phyloP scores from a whole-genome alignment of 1,140 invertebrate genomes.

The Scaptomyza graminum region DNA sequence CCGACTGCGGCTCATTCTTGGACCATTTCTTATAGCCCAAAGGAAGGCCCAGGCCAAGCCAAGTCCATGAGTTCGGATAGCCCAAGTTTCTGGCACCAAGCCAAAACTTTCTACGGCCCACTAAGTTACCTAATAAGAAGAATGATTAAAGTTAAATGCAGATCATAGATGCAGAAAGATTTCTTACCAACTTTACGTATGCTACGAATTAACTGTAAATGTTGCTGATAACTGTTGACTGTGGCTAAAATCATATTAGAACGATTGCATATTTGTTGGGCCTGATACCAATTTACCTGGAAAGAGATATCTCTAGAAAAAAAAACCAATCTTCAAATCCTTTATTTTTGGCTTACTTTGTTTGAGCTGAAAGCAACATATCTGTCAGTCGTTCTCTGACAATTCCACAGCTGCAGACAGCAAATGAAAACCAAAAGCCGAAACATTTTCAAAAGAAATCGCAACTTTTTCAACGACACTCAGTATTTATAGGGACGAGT shows the following conservation, averaged over 20 bases:
- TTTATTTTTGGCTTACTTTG: conserved; percentile 24
- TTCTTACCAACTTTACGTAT: conserved; percentile 35
- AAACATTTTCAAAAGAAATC: conserved; percentile 39
- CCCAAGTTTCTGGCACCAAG: conserved; percentile 54
- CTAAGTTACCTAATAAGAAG: conserved; percentile 10
- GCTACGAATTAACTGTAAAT: conserved; percentile 34
- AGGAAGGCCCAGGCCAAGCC: conserved; percentile 50
- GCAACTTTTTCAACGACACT: neutral
- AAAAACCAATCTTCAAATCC: neutral
- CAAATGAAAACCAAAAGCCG: conserved; percentile 29
- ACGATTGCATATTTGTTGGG: conserved; percentile 48
- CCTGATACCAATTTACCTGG: conserved; percentile 56
- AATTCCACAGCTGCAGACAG: conserved; percentile 18
- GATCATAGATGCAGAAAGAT: neutral
- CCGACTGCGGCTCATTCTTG: conserved; percentile 21
- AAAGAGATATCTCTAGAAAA: neutral
- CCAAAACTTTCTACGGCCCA: conserved; percentile 51
- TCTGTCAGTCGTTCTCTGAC: conserved; percentile 1
- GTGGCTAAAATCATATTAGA: conserved; percentile 48
- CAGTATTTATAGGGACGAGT: conserved; percentile 37
- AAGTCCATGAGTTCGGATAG: conserved; percentile 40
- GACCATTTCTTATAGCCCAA: conserved; percentile 56
- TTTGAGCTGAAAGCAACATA: conserved; percentile 37
- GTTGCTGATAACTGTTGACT: conserved; percentile 35
- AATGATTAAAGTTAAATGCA: too few species aligned